These are phyloP conservation scores for Sphyrna mokarran DNA, from an alignment of 2,113 vertebrate species.

Conservation along the genomic window DNA sequence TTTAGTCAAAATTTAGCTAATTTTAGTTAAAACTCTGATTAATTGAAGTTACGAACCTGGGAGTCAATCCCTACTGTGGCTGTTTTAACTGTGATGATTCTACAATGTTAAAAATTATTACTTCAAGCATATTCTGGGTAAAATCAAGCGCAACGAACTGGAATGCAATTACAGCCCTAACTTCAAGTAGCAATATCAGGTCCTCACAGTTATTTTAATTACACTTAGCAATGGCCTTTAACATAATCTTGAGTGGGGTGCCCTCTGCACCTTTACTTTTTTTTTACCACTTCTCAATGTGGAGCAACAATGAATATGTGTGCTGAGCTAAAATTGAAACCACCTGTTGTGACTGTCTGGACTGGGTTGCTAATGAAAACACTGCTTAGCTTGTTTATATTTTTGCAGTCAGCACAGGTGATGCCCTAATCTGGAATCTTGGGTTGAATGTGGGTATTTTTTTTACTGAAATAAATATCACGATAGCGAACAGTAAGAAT, in stretches of 20 bases:
- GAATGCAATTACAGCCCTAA: not conserved
- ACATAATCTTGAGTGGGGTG: not conserved
- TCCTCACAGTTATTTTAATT: not conserved
- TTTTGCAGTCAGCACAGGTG: not conserved
- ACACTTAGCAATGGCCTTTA: not conserved
- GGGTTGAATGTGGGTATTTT: not conserved
- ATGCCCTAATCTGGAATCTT: conserved; percentile 15
- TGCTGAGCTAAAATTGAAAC: not conserved
- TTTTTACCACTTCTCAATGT: not conserved
- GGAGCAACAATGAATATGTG: not conserved
- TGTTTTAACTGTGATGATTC: not conserved
- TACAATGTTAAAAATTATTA: not conserved
- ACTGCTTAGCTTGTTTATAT: not conserved
- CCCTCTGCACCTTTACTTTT: not conserved
- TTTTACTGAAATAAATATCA: conserved; percentile 4
- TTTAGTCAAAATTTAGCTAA: not conserved
- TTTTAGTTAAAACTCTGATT: not conserved
- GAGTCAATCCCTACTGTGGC: not conserved
- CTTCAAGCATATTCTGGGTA: not conserved
- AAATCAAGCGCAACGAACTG: not conserved
- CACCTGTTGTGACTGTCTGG: not conserved
- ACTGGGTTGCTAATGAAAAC: conserved; percentile 11
- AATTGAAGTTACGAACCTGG: not conserved
- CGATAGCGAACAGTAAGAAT: not conserved
- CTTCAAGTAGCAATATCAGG: not conserved